Conservation (phyloP, 2,113 vertebrate genomes). For the Telmatochromis brachygnathus region DNA sequence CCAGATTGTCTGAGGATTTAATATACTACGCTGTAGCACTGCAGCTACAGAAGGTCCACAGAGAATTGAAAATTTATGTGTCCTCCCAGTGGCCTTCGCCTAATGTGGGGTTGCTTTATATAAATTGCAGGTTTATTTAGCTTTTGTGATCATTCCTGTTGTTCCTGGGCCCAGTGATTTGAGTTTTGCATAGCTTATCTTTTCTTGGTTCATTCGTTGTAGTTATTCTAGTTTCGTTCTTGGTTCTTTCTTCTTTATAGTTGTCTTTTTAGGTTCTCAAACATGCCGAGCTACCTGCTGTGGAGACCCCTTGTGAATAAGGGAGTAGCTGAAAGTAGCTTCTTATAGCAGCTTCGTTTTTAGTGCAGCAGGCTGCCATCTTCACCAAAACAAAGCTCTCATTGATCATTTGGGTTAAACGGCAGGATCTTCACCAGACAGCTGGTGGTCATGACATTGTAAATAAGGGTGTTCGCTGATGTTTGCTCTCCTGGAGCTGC, state of each 20-base stretch:
- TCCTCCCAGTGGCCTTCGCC: neutral
- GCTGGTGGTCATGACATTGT: neutral
- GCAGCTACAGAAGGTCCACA: neutral
- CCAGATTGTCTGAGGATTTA: neutral
- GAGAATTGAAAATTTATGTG: neutral
- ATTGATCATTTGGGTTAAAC: neutral
- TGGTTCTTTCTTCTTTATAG: neutral
- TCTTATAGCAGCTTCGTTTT: neutral
- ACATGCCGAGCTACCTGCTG: neutral
- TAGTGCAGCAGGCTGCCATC: neutral
- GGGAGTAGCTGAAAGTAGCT: neutral
- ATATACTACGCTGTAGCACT: neutral
- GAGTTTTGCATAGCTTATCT: neutral
- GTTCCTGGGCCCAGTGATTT: accelerated
- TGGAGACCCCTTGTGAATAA: neutral
- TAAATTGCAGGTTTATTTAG: neutral
- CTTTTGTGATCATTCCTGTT: neutral
- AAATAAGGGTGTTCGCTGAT: neutral
- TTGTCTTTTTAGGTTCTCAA: neutral
- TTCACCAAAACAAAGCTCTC: neutral
- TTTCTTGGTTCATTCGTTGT: neutral
- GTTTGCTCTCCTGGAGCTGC: neutral
- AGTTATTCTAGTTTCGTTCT: neutral
- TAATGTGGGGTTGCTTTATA: neutral
- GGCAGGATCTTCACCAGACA: neutral